Percentiles rank a stretch among this genome's conserved stretches.
phyloP scores from a whole-genome alignment of 1,140 invertebrate species.

The Drosophila bocqueti region DNA sequence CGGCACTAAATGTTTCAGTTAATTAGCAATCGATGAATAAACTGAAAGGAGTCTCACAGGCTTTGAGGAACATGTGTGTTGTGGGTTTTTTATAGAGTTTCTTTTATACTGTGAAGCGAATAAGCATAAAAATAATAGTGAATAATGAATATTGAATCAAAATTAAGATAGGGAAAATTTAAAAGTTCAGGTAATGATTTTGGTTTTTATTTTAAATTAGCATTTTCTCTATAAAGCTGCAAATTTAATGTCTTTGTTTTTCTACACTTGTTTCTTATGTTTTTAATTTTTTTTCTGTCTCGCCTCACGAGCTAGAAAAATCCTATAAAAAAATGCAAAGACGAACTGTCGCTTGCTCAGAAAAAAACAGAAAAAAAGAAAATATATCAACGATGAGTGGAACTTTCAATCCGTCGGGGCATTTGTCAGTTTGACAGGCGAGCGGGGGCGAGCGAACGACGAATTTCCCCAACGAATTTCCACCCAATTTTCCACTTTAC shows the following conservation, averaged over 20 bases:
- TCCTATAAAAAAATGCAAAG: conserved; percentile 22
- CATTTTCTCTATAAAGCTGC: background rate
- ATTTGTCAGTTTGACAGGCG: conserved; percentile 70
- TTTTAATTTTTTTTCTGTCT: conserved; percentile 1
- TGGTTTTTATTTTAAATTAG: too few relatives aligned
- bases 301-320: background rate
- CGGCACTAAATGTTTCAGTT: conserved; percentile 61
- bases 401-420: conserved; percentile 76
- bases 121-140: background rate
- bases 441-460: conserved; percentile 18
- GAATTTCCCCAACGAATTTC: conserved; percentile 16
- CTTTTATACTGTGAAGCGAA: background rate
- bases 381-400: conserved; percentile 34
- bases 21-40: conserved; percentile 56
- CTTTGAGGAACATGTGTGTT: background rate
- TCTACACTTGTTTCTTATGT: background rate
- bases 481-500: conserved; percentile 26
- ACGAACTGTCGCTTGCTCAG: conserved; percentile 17
- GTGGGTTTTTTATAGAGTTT: background rate
- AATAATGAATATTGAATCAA: background rate
- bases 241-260: conserved; percentile 14
- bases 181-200: too few relatives aligned
- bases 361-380: background rate
- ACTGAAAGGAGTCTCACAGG: background rate
- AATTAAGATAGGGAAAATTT: too few relatives aligned